phyloP scores from a whole-genome alignment of 2,113 vertebrate species.

The Apteryx owenii region DNA sequence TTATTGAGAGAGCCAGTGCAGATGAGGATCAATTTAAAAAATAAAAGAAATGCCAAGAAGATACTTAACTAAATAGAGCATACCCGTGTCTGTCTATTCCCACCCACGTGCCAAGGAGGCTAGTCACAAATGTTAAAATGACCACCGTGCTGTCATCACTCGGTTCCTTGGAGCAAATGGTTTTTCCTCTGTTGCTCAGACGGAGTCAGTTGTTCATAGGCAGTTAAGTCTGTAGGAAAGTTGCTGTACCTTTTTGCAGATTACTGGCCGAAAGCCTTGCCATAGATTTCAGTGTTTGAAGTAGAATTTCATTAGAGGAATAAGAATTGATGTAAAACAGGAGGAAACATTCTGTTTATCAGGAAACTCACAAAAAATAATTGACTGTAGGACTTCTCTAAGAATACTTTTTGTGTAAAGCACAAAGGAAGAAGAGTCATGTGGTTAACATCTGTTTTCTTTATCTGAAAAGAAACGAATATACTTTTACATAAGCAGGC shows the following conservation, averaged over 20 bases:
- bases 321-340: background rate
- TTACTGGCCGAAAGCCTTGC: background rate
- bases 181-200: background rate
- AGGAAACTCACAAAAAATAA: background rate
- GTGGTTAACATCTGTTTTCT: background rate
- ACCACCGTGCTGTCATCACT: background rate
- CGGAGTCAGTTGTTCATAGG: background rate
- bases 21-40: background rate
- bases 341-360: background rate
- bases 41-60: slow-evolving; percentile 2
- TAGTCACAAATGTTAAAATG: background rate
- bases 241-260: background rate
- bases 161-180: background rate
- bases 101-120: background rate
- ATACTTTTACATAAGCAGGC: background rate
- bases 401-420: background rate
- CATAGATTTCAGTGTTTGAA: background rate
- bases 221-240: background rate
- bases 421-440: background rate
- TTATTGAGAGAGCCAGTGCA: background rate
- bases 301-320: background rate
- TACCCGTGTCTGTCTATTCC: background rate
- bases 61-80: background rate
- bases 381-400: fast-evolving
- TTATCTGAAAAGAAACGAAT: background rate